phyloP scores from a whole-genome alignment of 2,888 invertebrate genomes.

The Dicycla oo region DNA sequence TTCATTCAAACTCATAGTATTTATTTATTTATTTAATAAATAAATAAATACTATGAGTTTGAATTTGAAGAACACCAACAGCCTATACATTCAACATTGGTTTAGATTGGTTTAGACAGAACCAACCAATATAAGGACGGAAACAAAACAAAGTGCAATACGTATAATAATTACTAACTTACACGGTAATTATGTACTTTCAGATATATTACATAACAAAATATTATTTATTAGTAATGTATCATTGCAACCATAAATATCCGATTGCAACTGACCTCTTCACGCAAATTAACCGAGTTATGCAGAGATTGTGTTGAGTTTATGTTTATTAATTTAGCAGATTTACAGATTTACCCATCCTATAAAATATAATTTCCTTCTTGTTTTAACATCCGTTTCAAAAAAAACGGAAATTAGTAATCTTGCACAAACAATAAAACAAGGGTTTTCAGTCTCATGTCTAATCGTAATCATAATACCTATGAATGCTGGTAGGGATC shows the following conservation, averaged over 20 bases:
- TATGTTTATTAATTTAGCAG: conserved; percentile 5
- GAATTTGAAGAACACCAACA: too few relatives aligned
- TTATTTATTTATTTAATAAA: too few relatives aligned
- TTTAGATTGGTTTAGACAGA: too few relatives aligned
- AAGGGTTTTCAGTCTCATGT: too few relatives aligned
- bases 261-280: conserved; percentile 32
- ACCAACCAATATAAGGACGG: too few relatives aligned
- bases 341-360: conserved; percentile 27
- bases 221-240: conserved; percentile 14
- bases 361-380: not conserved
- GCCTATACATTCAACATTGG: too few relatives aligned
- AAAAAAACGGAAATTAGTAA: not conserved
- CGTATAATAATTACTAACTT: too few relatives aligned
- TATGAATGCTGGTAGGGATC: too few relatives aligned
- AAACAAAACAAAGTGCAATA: too few relatives aligned
- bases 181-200: not conserved
- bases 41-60: too few relatives aligned
- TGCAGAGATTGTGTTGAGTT: conserved; percentile 1
- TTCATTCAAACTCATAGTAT: too few relatives aligned
- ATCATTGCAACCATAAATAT: conserved; percentile 16
- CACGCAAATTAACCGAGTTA: conserved; percentile 35
- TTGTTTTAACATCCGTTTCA: not conserved
- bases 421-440: not conserved
- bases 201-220: conserved; percentile 9
- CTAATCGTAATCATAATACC: too few relatives aligned